Evolutionary conservation across 2,797 vertebrate genomes (phyloP).

Genomic region (Nannoperca obscura): DNA sequence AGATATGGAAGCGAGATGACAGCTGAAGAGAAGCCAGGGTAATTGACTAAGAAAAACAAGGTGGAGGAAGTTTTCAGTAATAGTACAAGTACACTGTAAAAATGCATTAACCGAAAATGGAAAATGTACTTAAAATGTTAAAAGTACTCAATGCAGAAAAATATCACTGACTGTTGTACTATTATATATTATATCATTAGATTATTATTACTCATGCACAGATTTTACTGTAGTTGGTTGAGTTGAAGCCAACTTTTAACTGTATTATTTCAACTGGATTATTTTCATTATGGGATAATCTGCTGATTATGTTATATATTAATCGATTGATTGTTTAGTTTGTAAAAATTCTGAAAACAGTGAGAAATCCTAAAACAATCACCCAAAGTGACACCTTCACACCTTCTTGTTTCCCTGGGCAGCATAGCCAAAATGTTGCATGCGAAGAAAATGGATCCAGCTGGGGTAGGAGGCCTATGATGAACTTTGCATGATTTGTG

Average conservation of each 20-base stretch:
- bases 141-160: too few species aligned
- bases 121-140: too few species aligned
- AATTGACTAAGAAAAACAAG: neutral
- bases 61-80: neutral
- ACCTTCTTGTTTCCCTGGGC: slow-evolving; percentile 3
- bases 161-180: too few species aligned
- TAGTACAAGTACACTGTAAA: neutral
- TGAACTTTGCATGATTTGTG: neutral
- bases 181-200: too few species aligned
- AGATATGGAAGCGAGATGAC: neutral
- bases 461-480: neutral
- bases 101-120: neutral
- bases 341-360: neutral
- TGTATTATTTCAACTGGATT: too few species aligned
- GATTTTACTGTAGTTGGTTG: too few species aligned
- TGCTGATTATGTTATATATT: neutral
- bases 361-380: neutral
- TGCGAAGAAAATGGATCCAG: neutral
- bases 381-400: neutral
- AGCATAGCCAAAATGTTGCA: neutral
- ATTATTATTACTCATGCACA: too few species aligned
- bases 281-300: neutral
- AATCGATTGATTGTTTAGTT: too few species aligned
- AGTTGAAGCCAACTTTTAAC: too few species aligned
- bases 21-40: neutral